Evolutionary conservation across 2,113 vertebrate species (phyloP), one percentile per base, ranked within the genome.

Genomic region (Toxostoma redivivum): DNA sequence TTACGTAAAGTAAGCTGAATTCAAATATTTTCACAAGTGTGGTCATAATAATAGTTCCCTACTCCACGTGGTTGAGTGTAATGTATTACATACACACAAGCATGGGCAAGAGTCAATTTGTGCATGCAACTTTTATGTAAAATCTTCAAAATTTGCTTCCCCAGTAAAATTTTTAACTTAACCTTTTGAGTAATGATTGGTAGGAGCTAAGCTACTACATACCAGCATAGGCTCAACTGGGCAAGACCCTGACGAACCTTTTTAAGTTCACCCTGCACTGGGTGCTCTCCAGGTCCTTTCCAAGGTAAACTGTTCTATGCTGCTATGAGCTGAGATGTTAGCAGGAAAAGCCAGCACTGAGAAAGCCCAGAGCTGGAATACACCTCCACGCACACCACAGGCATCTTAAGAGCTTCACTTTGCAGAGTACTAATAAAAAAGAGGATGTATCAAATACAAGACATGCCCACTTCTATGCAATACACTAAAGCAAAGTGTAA

Each of bases 21-120:
- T 88, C 85, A 97, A 95, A 94, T 96, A 95, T 96, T 97, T 97
- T 96, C 87, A n/a, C 7, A 69, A 83, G 44, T 25, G 27, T 51
- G 48, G 61, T 89, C 87, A 45, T 72, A 90, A 57, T 83, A 61
- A 22, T 81, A 74, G 54, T 51, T 86, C 51, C 65, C 37, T 57
- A 47, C 53, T 81, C 70, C 11, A 25, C 73, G 61, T 78, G 8
- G 62, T 53, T 30, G 14, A 28, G 9, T 58, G 35, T 40, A 83
- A 62, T 45, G 25, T 37, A 71, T 93, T 77, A 38, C 85, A 44
- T 88, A 86, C 33, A 81, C 23, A 35, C 37, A 81, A 48, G 50
- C 50, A 38, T 27, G 65, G 87, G 56, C 57, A 62, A 24, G 66
- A 81, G 73, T 38, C 12, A 81, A 89, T 92, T 86, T 85, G 33